These are phyloP conservation scores for Latrodectus hesperus DNA, from an alignment of 2,888 invertebrate species.

Conservation along the genomic window DNA sequence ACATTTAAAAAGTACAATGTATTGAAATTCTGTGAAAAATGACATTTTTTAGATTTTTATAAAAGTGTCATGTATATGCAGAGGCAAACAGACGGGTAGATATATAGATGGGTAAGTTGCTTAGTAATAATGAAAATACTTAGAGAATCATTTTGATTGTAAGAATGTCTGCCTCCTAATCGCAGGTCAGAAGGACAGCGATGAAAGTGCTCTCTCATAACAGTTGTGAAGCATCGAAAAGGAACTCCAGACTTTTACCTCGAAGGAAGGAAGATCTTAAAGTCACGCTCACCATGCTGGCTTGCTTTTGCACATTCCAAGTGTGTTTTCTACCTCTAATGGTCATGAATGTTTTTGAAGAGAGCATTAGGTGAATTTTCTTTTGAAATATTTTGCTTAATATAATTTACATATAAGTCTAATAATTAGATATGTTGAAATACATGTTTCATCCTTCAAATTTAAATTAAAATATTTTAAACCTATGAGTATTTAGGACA, in stretches of 20 bases:
- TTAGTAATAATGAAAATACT: too few relatives aligned
- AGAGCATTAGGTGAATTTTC: slow-evolving; percentile 56
- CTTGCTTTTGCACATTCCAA: slow-evolving; percentile 90
- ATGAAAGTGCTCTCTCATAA: slow-evolving; percentile 82
- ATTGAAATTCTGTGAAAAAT: too few relatives aligned
- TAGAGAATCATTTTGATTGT: too few relatives aligned
- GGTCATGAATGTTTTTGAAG: slow-evolving; percentile 85
- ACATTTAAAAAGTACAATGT: too few relatives aligned
- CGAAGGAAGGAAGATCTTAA: slow-evolving; percentile 79
- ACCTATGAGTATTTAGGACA: too few relatives aligned
- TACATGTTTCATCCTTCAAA: not conserved
- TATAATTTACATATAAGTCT: not conserved
- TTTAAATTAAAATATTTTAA: not conserved
- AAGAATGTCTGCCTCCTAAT: not conserved
- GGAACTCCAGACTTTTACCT: slow-evolving; percentile 63
- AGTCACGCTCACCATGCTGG: slow-evolving; percentile 88
- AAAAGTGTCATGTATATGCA: too few relatives aligned
- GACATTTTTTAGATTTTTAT: too few relatives aligned
- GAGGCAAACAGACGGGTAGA: too few relatives aligned
- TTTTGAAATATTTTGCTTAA: not conserved
- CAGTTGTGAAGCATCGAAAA: slow-evolving; percentile 71
- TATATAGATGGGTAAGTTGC: too few relatives aligned
- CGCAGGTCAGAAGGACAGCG: slow-evolving; percentile 82
- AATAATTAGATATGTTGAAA: not conserved
- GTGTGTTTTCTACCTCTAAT: slow-evolving; percentile 90